Evolutionary conservation across 1,140 invertebrate genomes (phyloP), one percentile per base, ranked within the genome.

Genomic region (Amyelois transitella): DNA sequence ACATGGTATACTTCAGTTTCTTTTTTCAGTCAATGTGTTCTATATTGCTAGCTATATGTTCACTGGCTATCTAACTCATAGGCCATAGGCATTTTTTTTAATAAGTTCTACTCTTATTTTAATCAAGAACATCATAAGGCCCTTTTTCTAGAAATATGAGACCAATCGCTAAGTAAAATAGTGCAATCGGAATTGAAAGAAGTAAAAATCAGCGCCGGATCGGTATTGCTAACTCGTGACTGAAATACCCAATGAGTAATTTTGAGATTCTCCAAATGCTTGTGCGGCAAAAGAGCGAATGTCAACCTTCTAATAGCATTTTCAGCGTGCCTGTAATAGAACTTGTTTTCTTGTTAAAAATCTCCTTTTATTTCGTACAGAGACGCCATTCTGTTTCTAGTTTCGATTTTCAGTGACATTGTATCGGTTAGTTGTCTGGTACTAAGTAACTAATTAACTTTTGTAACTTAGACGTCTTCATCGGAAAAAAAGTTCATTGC

Each of bases 211-310:
- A 87, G 72, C 74, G 74, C 64, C 51, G 72, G 64, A 73, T 69
- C 60, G 75, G 64, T 75, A 78, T 70, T 66, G 70, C 66, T 61
- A 63, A 57, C 67, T 71, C 84, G 84, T 86, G 84, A 81, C 81
- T 80, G 66, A 77, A 87, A 86, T 87, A 66, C 72, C 65, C 63
- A 81, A 87, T 84, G 80, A 84, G 79, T 86, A 84, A 81, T 86
- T 83, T 79, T 74, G 62, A 85, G 81, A 86, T 87, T 77, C 81
- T 60, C 69, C 64, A 75, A 77, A 85, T 82, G 74, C 74, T 55
- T 59, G 59, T 66, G 64, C 62, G 66, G 60, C 66, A 64, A 70
- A 57, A 62, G 77, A 72, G 78, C 75, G 76, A 84, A 81, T 82
- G 78, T 84, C 77, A 77, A 71, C 68, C 55, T 38, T 70, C 70